Base-by-base conservation (phyloP, 2,797 vertebrate species). In the Sebastes iracundus region DNA sequence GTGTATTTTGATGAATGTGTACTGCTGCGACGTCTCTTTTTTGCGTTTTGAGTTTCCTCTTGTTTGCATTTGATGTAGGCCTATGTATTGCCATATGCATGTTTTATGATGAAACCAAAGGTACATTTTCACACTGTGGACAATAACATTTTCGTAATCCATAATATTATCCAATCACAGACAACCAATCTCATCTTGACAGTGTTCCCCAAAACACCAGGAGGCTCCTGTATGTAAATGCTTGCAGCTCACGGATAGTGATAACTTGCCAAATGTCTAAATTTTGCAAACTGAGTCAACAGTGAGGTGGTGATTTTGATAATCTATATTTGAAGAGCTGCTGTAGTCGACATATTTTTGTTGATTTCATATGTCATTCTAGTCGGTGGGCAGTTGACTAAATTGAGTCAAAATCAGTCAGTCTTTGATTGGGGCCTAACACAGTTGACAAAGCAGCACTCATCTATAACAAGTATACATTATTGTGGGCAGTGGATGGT, bases 401-500 rank as follows among this genome's bases (percentile, higher is more conserved):
- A 75, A 63, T 6, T 2, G 0, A 56, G 25, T 67, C 20, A 53
- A 52, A 42, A 13, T 25, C 3, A 4, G 8, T 27, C 12, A 11
- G 52, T 52, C 30, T 68, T 56, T 70, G 14, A 38, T n/a, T 68
- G 33, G 30, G 4, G 60, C 10, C 27, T 7, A n/a, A 46, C 35
- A n/a, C 53, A 53, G 10, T 53, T 27, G 9, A 2, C 27, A 28
- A 11, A 30, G 14, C 64, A 18, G 20, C 10, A 3, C 6, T 67
- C 27, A 10, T 25, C 6, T 30, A 30, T 77, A 0, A 65, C 59
- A 82, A 64, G 38, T 49, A 16, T 28, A 42, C 12, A 72, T 63
- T 38, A 49, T 53, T 59, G 56, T 75, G 27, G 35, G 46, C 72
- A 46, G 33, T 9, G 25, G 49, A 58, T 69, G 77, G 73, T 79